These are phyloP conservation scores for Melozone crissalis DNA, from an alignment of 2,113 vertebrate genomes.

Conservation along the genomic window DNA sequence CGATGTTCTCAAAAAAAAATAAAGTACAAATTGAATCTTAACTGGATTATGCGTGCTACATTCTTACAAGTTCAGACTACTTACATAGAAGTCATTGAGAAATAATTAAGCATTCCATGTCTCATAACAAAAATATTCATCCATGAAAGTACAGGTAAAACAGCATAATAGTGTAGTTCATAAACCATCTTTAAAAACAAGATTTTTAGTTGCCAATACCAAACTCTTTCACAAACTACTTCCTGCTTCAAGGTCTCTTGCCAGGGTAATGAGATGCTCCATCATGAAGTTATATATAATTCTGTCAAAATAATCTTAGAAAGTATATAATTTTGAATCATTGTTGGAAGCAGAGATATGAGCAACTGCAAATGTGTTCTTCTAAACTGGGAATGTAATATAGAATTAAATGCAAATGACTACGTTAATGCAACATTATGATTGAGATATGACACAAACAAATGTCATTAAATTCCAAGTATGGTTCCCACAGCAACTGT, in stretches of 20 bases:
- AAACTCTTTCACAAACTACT: neutral
- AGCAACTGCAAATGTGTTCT: constrained; percentile 40
- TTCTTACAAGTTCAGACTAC: neutral
- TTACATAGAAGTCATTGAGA: neutral
- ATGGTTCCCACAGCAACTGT: constrained; percentile 43
- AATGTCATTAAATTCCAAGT: constrained; percentile 54
- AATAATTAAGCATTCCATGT: neutral
- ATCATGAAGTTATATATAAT: constrained; percentile 38
- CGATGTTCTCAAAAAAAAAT: neutral
- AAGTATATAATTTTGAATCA: constrained; percentile 49
- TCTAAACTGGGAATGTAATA: constrained; percentile 55
- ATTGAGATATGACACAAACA: constrained; percentile 63
- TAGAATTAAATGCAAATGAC: constrained; percentile 67
- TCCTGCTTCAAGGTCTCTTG: constrained; percentile 39
- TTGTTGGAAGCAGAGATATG: constrained; percentile 21
- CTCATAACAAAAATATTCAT: neutral
- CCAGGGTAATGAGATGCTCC: constrained; percentile 45
- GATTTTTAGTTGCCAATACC: neutral
- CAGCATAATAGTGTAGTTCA: neutral
- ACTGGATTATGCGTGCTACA: neutral
- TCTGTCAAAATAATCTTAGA: constrained; percentile 51
- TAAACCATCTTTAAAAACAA: neutral
- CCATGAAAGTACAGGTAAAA: neutral
- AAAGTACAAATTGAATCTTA: neutral
- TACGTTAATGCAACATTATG: constrained; percentile 41